Conservation (phyloP, 2,797 vertebrate genomes). For the Eulemur rubriventer region DNA sequence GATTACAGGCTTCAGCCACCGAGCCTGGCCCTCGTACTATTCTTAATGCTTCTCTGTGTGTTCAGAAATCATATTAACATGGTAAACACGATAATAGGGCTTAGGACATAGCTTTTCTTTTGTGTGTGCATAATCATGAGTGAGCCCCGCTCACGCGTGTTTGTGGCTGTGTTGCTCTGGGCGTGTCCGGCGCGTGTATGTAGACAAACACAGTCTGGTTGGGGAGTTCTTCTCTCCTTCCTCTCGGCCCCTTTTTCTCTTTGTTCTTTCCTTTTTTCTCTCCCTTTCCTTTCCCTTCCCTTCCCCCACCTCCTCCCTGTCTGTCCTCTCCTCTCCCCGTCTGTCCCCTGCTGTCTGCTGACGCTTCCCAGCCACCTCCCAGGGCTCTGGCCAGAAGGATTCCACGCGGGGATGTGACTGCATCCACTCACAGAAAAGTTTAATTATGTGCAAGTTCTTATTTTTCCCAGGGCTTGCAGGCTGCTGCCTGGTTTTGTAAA, state of each 20-base stretch:
- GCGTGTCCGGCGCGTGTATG: accelerated
- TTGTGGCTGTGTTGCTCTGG: not conserved
- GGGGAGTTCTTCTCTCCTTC: not conserved
- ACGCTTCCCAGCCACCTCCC: accelerated
- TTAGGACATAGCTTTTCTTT: not conserved
- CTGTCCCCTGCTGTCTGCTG: too few species aligned
- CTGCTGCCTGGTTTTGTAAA: not conserved
- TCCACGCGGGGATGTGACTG: too few species aligned
- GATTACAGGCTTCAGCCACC: not conserved
- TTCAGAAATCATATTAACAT: not conserved
- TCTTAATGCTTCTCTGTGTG: not conserved
- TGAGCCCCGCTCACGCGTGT: accelerated
- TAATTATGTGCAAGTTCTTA: not conserved
- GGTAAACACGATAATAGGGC: not conserved
- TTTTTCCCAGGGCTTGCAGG: not conserved
- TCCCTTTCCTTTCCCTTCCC: too few species aligned
- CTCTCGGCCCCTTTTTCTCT: too few species aligned
- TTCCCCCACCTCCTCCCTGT: not conserved
- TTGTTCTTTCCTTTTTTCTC: not conserved
- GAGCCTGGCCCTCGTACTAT: not conserved
- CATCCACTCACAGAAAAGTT: not conserved
- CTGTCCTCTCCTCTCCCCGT: not conserved
- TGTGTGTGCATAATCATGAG: accelerated
- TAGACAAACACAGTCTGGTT: accelerated
- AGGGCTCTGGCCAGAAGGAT: not conserved